Base-by-base conservation (phyloP, 1,140 invertebrate species). In the Pseudachorutes palmiensis region DNA sequence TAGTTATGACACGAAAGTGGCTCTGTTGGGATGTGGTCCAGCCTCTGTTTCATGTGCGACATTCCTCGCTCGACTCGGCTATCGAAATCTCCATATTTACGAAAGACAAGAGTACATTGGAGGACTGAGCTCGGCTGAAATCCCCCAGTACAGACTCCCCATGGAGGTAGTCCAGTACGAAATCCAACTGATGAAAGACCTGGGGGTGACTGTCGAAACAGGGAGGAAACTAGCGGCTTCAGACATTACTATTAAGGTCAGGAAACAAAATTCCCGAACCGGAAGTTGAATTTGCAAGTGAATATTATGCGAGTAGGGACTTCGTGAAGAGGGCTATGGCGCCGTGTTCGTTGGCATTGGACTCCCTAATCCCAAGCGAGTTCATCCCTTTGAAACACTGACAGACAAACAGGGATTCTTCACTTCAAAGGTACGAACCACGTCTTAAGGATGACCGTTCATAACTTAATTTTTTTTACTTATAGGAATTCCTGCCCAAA, bases 31-130 rank as follows among this genome's bases (percentile, higher is more conserved):
- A 9, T 95, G 92, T 75, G 96, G 96, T 0, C 96, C 96, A 0
- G 93, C 96, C 2, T 94, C 91, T n/a, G 83, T 98, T 33, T 97
- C 94, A 2, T 98, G 96, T 78, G 95, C 94, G 2, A 95, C 94
- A 5, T 99, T 94, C 79, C 80, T 99, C 1, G 94, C 87, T 0
- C 83, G 97, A 45, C 80, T 99, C 3, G 96, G 96, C 0, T 98
- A 99, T 75, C 83, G 85, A 2, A 81, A 97, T 76, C 81, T 99
- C 1, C 95, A 89, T 0, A 89, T 99, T 71, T 98, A 91, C 79
- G 96, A 99, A 78, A 94, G 91, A 75, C 79, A 94, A 72, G 79
- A 85, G 2, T 94, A 87, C 77, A 76, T 92, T 31, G 96, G 96
- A 2, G 96, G 96, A 2, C 81, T 98, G 0, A 92, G 93, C 77